Base-by-base conservation (phyloP, 2,113 vertebrate species). In the Lontra canadensis region DNA sequence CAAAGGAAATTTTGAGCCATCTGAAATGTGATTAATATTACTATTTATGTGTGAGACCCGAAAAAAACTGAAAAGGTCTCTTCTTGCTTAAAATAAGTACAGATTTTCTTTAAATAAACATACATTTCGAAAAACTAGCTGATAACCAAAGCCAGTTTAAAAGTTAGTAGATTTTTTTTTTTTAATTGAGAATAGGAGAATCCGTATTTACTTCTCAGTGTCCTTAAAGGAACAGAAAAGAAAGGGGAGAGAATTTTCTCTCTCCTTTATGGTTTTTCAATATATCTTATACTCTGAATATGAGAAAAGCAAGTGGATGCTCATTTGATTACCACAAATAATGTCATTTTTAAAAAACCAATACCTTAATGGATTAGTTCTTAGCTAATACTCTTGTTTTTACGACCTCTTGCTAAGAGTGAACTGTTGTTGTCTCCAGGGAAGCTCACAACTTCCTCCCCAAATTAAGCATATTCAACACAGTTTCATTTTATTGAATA, bases 21-120 rank as follows among this genome's bases (percentile, higher is more conserved):
- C 95, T 94, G 85, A 14, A 95, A 4, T 42, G 15, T 96, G 91
- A 78, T 89, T 90, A 71, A 63, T 79, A 49, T 26, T 57, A 47
- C 73, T 39, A 87, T 92, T 90, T 96, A 96, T 87, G 18, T 92
- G 83, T 10, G 86, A 29, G 8, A 44, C 1, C 2, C 86, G 1
- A 11, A 95, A 73, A 86, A 3, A 71, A 88, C 0, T 25, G 8
- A 81, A 23, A 80, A 0, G 21, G 73, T 86, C 36, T 88, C 10
- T 0, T 29, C 17, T 90, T 39, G 10, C n/a, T 74, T 87, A 61
- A 61, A 90, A 63, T 29, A 52, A 44, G 3, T 71, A 44, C 1
- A 47, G 25, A 55, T 81, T 71, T 49, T 61, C 20, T 61, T 61
- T 61, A 17, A 93, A 7, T 65, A 49, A 49, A 82, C 47, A 87